These are phyloP conservation scores for Oplegnathus fasciatus DNA, from an alignment of 2,113 vertebrate species.

Conservation along the genomic window DNA sequence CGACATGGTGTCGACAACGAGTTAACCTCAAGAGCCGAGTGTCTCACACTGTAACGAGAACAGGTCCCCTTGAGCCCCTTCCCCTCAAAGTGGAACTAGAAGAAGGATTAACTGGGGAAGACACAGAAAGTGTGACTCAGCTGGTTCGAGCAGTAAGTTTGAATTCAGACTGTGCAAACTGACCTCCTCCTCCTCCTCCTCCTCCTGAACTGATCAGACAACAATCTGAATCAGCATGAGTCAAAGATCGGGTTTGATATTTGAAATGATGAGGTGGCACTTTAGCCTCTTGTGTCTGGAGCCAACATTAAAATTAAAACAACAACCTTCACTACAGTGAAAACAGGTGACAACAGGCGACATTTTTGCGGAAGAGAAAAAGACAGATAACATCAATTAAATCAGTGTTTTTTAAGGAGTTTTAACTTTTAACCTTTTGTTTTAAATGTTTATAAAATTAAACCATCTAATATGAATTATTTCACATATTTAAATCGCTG, in stretches of 20 bases:
- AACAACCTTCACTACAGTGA: neutral
- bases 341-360: neutral
- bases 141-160: conserved; percentile 22
- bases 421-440: neutral
- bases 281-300: conserved; percentile 1
- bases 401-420: neutral
- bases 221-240: conserved; percentile 38
- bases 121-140: conserved; percentile 49
- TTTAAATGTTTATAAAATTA: neutral
- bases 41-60: neutral
- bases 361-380: neutral
- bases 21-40: no score
- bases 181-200: conserved; percentile 15
- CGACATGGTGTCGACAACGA: no score
- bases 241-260: conserved; percentile 28
- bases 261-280: conserved; percentile 44
- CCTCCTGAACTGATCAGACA: neutral
- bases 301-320: neutral
- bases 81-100: neutral
- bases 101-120: conserved; percentile 10
- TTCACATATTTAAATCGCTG: neutral
- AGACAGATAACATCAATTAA: neutral
- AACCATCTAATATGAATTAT: neutral
- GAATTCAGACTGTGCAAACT: neutral
- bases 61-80: no score